Evolutionary conservation across 2,888 invertebrate genomes (phyloP), one percentile per base, ranked within the genome.

Genomic region (Anagyrus pseudococci): DNA sequence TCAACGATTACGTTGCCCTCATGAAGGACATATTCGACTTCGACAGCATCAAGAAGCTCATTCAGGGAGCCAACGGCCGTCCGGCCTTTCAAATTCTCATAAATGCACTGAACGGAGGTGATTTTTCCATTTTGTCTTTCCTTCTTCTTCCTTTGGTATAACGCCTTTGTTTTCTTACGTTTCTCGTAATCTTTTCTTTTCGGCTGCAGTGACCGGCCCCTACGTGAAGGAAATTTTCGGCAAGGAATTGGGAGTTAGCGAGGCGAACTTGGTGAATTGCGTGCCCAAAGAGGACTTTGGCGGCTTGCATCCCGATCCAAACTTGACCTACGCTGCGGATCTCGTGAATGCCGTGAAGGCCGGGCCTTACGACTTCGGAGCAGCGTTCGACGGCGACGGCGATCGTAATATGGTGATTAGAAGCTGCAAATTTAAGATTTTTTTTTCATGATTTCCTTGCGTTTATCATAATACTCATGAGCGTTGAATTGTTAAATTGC

Each of bases 21-120:
- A 98, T 99, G 98, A 94, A 96, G 82, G 89, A 91, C 72, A 97
- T 99, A 70, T 99, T 99, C 82, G 96, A 99, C 84, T 99, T 99
- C 81, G 80, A 82, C 46, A 87, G 88, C 75, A 87, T 99, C 62
- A 89, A 86, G 74, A 81, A 83, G 0, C 85, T 95, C 58, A 84
- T 98, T 22, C 85, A 87, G 59, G 93, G 93, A 37, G 84, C 86
- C 7, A 81, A 84, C 13, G 84, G 84, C 13, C 85, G 87, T 63
- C 86, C 87, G 53, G 88, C 91, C 0, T 89, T 97, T 76, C 91
- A 92, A 74, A 87, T 99, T 68, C 87, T 97, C 26, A 89, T 98
- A 56, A 94, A 99, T 82, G 88, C 93, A 17, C 93, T 99, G 93
- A 92, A 93, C 81, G 99, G 98, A 84, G 94, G 94, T 93, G 79